A percentile compares a stretch with the other conserved stretches of the same genome.
Conservation (phyloP, 1,140 invertebrate genomes). For the Pentalonia nigronervosa region DNA sequence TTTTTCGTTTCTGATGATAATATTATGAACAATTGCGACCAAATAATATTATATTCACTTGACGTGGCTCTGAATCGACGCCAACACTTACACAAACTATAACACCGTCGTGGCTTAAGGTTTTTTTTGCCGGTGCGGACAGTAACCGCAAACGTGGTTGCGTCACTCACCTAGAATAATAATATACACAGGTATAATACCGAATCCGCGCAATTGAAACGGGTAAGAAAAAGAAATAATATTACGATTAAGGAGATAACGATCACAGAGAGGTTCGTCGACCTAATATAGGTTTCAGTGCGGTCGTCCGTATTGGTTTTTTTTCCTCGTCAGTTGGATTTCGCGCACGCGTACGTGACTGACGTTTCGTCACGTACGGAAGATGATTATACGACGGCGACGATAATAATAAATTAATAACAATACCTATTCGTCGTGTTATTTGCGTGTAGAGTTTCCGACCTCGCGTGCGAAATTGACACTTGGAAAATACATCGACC, state of each 20-base stretch:
- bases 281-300: not conserved
- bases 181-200: not conserved
- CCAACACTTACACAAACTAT: too few relatives aligned
- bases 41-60: not conserved
- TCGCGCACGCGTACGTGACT: not conserved
- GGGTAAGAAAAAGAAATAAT: not conserved
- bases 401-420: not conserved
- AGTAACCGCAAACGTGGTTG: not conserved
- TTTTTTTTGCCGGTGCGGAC: not conserved
- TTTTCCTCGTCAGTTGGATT: not conserved
- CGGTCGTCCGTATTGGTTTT: not conserved
- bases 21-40: not conserved
- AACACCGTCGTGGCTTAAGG: not conserved
- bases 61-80: too few relatives aligned
- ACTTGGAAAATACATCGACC: too few relatives aligned
- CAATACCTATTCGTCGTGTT: not conserved
- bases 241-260: not conserved
- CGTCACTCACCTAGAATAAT: not conserved
- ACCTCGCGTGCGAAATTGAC: too few relatives aligned
- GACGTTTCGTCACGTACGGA: not conserved
- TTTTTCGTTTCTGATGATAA: not conserved
- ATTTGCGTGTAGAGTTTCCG: not conserved
- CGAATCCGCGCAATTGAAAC: not conserved
- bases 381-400: not conserved
- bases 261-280: not conserved